Evolutionary conservation across 2,888 invertebrate genomes (phyloP).

Genomic region (Drosophila parthenogenetica): DNA sequence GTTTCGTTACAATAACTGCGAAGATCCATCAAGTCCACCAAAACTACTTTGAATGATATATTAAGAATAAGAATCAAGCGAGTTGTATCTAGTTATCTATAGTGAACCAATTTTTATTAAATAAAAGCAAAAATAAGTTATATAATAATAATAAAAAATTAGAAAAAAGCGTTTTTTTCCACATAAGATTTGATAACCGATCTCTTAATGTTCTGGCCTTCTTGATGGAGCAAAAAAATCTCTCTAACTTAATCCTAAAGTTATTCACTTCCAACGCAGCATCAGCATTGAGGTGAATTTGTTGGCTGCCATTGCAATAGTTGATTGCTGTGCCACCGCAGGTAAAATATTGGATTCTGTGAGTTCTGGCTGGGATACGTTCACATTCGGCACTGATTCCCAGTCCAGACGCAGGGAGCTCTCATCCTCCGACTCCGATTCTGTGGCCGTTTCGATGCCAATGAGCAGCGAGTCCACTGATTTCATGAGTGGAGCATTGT

Average conservation of each 20-base stretch:
- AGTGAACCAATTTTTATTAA: conserved; percentile 75
- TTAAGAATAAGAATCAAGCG: conserved; percentile 39
- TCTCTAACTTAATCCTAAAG: conserved; percentile 52
- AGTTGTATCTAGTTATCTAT: conserved; percentile 68
- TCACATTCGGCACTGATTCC: conserved; percentile 88
- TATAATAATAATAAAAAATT: conserved; percentile 36
- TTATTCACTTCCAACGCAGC: conserved; percentile 87
- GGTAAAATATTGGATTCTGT: conserved; percentile 72
- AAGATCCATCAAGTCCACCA: conserved; percentile 45
- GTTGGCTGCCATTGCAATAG: conserved; percentile 92
- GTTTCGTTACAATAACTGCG: conserved; percentile 10
- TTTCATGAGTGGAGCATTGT: conserved; percentile 82
- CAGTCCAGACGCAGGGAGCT: conserved; percentile 92
- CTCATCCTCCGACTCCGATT: conserved; percentile 88
- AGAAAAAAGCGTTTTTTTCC: background rate
- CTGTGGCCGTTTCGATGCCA: conserved; percentile 88
- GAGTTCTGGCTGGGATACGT: conserved; percentile 71
- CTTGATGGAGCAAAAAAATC: background rate
- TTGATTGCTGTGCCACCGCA: conserved; percentile 83
- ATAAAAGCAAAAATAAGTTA: conserved; percentile 72
- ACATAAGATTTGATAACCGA: too few species aligned
- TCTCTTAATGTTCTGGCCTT: too few species aligned
- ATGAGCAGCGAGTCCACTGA: conserved; percentile 88
- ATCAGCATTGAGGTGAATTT: conserved; percentile 93
- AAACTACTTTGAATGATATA: conserved; percentile 40